These are phyloP conservation scores for Enteromius viviparus DNA, from an alignment of 2,797 vertebrate genomes.

Conservation along the genomic window DNA sequence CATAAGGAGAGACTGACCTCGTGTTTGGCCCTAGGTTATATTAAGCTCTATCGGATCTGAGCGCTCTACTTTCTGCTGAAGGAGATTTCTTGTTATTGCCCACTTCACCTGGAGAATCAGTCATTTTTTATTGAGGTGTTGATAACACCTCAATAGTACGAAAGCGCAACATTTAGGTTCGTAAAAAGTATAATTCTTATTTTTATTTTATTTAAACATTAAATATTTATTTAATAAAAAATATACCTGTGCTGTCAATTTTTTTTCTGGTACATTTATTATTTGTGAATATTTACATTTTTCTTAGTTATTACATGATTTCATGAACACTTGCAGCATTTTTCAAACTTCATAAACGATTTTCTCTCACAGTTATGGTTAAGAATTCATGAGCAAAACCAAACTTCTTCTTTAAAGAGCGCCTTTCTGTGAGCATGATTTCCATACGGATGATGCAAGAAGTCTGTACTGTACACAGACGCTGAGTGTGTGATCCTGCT, in stretches of 20 bases:
- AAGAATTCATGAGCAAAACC: not conserved
- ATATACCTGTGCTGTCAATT: too few relatives aligned
- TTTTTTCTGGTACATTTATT: not conserved
- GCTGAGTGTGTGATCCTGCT: slow-evolving; percentile 19
- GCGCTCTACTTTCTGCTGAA: slow-evolving; percentile 3
- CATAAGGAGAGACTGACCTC: slow-evolving; percentile 18
- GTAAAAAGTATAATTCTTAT: not conserved
- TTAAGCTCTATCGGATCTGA: not conserved
- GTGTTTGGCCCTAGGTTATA: slow-evolving; percentile 10
- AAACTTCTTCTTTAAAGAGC: not conserved
- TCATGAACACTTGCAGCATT: not conserved
- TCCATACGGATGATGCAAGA: not conserved
- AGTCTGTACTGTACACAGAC: not conserved
- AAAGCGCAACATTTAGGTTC: not conserved
- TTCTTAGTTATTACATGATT: not conserved
- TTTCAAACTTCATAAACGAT: not conserved
- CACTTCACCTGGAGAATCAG: not conserved
- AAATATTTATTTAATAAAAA: not conserved
- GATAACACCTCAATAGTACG: not conserved
- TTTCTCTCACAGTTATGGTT: slow-evolving; percentile 1
- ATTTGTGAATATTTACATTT: not conserved
- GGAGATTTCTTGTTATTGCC: not conserved
- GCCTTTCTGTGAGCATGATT: not conserved
- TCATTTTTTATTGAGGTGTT: not conserved
- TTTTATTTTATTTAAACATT: not conserved